Conservation (phyloP, 2,888 invertebrate genomes). For the Amaurobius ferox region DNA sequence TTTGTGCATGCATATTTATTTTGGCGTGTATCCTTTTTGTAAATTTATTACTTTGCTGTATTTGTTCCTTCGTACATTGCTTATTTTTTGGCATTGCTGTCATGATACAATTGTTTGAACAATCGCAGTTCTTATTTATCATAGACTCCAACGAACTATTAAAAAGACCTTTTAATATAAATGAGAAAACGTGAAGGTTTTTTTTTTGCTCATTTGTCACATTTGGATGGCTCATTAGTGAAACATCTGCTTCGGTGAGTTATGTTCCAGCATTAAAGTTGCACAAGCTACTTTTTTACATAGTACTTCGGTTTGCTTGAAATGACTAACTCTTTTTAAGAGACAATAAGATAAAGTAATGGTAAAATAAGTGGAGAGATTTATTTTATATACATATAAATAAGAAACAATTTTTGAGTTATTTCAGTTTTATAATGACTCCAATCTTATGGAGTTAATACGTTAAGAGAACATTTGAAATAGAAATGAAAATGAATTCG, state of each 20-base stretch:
- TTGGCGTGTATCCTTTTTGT: no score
- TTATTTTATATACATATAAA: neutral
- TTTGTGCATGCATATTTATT: no score
- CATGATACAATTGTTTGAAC: neutral
- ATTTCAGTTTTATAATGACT: no score
- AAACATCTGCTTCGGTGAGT: constrained; percentile 1
- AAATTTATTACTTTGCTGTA: no score
- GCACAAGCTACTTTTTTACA: neutral
- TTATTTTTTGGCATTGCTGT: neutral
- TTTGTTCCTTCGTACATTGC: no score
- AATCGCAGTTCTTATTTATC: neutral
- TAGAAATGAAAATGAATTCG: no score
- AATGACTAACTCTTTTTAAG: neutral
- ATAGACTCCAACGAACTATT: neutral
- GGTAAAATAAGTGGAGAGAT: neutral
- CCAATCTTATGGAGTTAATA: no score
- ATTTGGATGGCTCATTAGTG: constrained; percentile 2
- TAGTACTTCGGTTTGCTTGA: neutral
- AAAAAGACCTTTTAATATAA: constrained; percentile 14
- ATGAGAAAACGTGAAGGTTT: neutral
- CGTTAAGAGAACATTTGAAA: no score
- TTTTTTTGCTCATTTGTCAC: constrained; percentile 13
- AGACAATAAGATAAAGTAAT: no score
- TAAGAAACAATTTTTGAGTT: no score
- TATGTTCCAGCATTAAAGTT: neutral